Conservation (phyloP, 2,888 invertebrate species). For the Boloria euphrosyne region DNA sequence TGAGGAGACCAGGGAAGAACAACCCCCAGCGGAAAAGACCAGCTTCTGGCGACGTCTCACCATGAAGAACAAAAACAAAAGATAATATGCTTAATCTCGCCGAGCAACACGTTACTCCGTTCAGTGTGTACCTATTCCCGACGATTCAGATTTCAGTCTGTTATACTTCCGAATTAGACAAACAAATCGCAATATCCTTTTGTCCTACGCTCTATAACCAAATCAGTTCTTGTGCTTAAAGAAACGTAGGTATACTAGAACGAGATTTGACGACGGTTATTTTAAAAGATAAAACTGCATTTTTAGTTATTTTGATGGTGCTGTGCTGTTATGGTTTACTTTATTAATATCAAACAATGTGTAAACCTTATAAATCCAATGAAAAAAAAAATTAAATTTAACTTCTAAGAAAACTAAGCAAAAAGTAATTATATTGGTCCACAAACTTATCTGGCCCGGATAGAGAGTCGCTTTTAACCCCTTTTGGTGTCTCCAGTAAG, state of each 20-base stretch:
- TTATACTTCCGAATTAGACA: constrained; percentile 6
- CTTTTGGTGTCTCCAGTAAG: too few relatives aligned
- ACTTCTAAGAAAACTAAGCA: too few relatives aligned
- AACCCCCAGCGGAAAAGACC: constrained; percentile 81
- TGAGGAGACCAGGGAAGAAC: constrained; percentile 72
- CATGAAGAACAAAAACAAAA: constrained; percentile 86
- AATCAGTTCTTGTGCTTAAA: constrained; percentile 3
- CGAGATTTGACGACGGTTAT: background rate
- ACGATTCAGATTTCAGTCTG: constrained; percentile 1
- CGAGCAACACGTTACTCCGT: constrained; percentile 55
- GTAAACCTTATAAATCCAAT: background rate
- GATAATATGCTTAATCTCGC: constrained; percentile 66
- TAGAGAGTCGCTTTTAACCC: too few relatives aligned
- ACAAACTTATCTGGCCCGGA: too few relatives aligned
- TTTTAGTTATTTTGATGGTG: constrained; percentile 1
- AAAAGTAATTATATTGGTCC: too few relatives aligned
- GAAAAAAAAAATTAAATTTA: background rate
- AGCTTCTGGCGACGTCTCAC: constrained; percentile 87
- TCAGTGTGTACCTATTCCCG: constrained; percentile 22
- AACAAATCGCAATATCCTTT: background rate
- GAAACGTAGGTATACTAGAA: constrained; percentile 3
- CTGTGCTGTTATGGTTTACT: background rate
- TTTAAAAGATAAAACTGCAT: constrained; percentile 3
- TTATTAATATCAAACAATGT: background rate
- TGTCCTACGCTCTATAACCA: background rate